Percentiles rank a stretch among this genome's conserved stretches.
These are phyloP conservation scores for Bombus waltoni DNA, from an alignment of 1,140 invertebrate species.

Conservation along the genomic window DNA sequence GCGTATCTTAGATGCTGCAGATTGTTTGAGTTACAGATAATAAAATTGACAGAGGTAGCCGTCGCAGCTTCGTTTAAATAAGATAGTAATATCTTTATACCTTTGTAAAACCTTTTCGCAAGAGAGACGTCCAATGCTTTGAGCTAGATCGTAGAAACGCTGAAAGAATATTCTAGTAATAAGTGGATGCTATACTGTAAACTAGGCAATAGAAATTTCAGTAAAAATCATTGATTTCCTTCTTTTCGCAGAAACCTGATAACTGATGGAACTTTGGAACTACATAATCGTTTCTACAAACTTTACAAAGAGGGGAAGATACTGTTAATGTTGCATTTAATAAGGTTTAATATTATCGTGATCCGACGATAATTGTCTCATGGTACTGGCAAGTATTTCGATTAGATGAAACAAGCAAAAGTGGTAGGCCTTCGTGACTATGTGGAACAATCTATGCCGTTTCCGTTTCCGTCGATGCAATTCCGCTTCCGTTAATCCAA, in stretches of 20 bases:
- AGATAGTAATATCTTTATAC: no score
- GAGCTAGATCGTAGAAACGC: no score
- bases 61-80: no score
- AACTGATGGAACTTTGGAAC: background rate
- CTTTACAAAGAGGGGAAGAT: background rate
- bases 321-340: background rate
- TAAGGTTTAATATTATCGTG: background rate
- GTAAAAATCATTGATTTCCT: background rate
- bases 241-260: background rate
- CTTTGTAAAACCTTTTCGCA: no score
- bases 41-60: no score
- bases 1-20: no score
- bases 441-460: slow-evolving; percentile 47
- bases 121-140: no score
- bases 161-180: background rate
- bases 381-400: slow-evolving; percentile 49
- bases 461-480: slow-evolving; percentile 63
- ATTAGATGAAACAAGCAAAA: slow-evolving; percentile 41
- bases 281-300: background rate
- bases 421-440: slow-evolving; percentile 52
- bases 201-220: background rate
- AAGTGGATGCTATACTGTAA: background rate
- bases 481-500: slow-evolving; percentile 63
- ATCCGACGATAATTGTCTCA: slow-evolving; percentile 14
- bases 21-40: no score